Evolutionary conservation across 2,888 invertebrate genomes (phyloP).

Genomic region (Poecilobothrus nobilitatus): DNA sequence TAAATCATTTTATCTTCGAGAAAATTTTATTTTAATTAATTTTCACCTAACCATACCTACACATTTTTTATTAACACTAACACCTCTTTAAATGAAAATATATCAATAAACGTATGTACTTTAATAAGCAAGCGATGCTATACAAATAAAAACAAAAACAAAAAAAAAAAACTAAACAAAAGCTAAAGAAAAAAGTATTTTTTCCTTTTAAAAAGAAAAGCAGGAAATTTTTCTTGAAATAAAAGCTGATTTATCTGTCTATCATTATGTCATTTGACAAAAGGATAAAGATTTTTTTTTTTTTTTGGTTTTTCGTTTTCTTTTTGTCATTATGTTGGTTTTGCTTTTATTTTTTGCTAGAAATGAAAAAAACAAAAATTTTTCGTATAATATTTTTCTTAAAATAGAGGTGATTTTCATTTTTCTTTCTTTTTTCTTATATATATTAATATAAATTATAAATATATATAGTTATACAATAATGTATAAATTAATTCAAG

Average conservation of each 20-base stretch:
- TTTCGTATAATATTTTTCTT: background rate
- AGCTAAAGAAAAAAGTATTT: background rate
- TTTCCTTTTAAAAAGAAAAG: background rate
- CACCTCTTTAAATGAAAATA: too few relatives aligned
- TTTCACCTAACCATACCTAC: too few relatives aligned
- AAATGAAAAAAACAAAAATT: too few relatives aligned
- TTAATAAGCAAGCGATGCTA: too few relatives aligned
- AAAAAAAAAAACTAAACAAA: too few relatives aligned
- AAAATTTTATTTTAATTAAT: too few relatives aligned
- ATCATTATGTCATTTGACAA: constrained; percentile 4
- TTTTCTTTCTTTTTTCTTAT: background rate
- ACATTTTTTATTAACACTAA: too few relatives aligned
- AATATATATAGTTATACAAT: too few relatives aligned
- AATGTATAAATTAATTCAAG: too few relatives aligned
- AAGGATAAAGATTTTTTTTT: background rate
- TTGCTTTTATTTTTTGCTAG: background rate
- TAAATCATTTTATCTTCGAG: too few relatives aligned
- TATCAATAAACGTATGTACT: too few relatives aligned
- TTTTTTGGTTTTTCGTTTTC: background rate
- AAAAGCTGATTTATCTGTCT: constrained; percentile 6
- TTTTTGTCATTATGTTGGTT: background rate
- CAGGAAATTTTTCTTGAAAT: background rate
- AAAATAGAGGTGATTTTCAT: background rate
- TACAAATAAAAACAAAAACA: too few relatives aligned
- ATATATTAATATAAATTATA: background rate